Evolutionary conservation across 2,113 vertebrate genomes (phyloP).

Genomic region (Tragelaphus imberbis): DNA sequence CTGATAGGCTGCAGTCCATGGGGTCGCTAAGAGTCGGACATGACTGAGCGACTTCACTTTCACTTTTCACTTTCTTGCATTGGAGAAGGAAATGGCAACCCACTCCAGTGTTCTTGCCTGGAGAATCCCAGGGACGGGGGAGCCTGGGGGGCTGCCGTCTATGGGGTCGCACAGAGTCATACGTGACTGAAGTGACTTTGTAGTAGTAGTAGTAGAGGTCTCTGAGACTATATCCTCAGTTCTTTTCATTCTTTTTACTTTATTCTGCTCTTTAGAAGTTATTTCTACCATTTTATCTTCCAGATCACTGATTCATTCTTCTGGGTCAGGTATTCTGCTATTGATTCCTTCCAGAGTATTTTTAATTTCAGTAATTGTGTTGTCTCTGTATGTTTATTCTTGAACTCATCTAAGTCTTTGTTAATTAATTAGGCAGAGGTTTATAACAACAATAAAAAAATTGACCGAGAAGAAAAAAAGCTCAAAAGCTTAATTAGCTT

Average conservation of each 20-base stretch:
- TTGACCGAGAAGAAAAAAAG: not conserved
- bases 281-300: not conserved
- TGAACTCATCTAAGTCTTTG: not conserved
- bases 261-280: not conserved
- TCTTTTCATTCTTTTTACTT: not conserved
- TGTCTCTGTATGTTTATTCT: not conserved
- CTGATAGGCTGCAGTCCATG: too few species aligned
- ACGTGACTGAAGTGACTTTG: too few species aligned
- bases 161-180: too few species aligned
- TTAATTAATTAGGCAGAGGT: not conserved
- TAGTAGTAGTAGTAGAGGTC: not conserved
- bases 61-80: too few species aligned
- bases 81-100: too few species aligned
- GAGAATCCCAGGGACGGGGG: too few species aligned
- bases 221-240: not conserved
- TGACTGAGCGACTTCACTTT: too few species aligned
- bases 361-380: not conserved
- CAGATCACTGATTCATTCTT: not conserved
- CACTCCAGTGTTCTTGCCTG: too few species aligned
- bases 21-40: too few species aligned
- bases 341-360: not conserved
- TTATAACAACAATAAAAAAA: too few species aligned
- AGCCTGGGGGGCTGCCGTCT: too few species aligned
- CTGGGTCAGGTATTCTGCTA: not conserved
- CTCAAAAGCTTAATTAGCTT: not conserved